A percentile compares a stretch with the other conserved stretches of the same genome.
Evolutionary conservation across 23 tunicate species (phyloP).

Genomic region (Styela plicata): DNA sequence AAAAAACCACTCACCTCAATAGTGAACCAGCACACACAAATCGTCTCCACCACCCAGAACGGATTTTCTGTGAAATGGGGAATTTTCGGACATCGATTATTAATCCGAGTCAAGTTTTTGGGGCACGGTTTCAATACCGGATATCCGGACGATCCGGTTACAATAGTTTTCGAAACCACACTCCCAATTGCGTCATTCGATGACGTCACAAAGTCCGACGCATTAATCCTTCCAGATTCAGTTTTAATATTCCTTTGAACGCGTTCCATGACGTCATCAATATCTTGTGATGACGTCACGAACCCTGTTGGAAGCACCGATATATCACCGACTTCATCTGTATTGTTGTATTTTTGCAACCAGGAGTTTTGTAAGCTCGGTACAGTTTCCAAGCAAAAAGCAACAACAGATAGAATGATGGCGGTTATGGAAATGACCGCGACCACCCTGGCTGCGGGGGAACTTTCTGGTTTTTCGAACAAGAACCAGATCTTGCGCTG

Average conservation of each 20-base stretch:
- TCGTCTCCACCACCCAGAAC: constrained; percentile 86
- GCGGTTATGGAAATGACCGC: constrained; percentile 69
- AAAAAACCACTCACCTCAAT: constrained; percentile 82
- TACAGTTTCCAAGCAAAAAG: constrained; percentile 93
- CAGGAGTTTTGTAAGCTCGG: constrained; percentile 49
- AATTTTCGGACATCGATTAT: not conserved
- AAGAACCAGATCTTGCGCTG: constrained; percentile 77
- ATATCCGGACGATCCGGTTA: not conserved
- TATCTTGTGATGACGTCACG: constrained; percentile 16
- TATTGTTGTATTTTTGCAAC: constrained; percentile 10
- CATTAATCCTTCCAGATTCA: not conserved
- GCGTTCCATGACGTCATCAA: constrained; percentile 7
- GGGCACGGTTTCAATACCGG: constrained; percentile 1
- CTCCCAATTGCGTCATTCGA: not conserved
- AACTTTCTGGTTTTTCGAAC: constrained; percentile 89
- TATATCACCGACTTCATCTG: not conserved
- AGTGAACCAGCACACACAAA: constrained; percentile 81
- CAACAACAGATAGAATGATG: constrained; percentile 81
- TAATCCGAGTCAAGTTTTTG: not conserved
- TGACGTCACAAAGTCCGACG: not conserved
- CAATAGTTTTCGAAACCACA: not conserved
- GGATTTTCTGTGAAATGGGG: constrained; percentile 73
- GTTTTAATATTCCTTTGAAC: not conserved
- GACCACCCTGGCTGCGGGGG: constrained; percentile 71
- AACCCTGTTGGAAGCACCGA: not conserved